Evolutionary conservation across 2,888 invertebrate genomes (phyloP), one percentile per base, ranked within the genome.

Genomic region (Ennomos quercinarius): DNA sequence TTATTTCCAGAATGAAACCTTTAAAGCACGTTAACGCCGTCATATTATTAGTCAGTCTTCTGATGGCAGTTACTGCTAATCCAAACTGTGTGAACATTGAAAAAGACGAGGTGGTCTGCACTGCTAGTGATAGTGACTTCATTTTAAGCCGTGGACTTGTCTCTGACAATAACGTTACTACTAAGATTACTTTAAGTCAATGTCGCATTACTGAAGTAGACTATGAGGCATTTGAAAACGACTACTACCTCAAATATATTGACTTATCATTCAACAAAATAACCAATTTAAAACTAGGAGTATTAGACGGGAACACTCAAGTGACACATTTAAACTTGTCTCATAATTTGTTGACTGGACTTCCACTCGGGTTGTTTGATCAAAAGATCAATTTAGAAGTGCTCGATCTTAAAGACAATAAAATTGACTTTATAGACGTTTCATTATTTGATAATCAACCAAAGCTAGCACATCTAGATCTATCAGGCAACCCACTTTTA

Each of bases 211-310:
- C 57, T 2, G 72, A 72, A 0, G 60, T 88, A 0, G 78, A 80
- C 10, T 66, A 54, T 1, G 80, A 80, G 59, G 72, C 81, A 2
- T 88, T 88, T 46, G 61, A 78, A 41, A 68, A 74, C 10, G 66
- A 85, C 10, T 70, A 69, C 12, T 57, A 70, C n/a, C 64, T 86
- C 2, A 65, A 77, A 67, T 69, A 76, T 44, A 66, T 88, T 1
- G 86, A 87, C 65, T 54, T 88, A 13, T 84, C 86, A 6, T 43
- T 69, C 8, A 88, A 88, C 61, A 79, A 76, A 56, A 75, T 88
- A 37, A 53, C 58, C 9, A 63, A 55, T n/a, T 57, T 88, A 0
- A 73, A 78, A 67, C 67, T 81, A 1, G 85, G 83, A 2, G 78
- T 80, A 8, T 60, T 88, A 1, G 83, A 87, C 41, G 82, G 68